Conservation (phyloP, 2,113 vertebrate genomes). For the Apeltes quadracus region DNA sequence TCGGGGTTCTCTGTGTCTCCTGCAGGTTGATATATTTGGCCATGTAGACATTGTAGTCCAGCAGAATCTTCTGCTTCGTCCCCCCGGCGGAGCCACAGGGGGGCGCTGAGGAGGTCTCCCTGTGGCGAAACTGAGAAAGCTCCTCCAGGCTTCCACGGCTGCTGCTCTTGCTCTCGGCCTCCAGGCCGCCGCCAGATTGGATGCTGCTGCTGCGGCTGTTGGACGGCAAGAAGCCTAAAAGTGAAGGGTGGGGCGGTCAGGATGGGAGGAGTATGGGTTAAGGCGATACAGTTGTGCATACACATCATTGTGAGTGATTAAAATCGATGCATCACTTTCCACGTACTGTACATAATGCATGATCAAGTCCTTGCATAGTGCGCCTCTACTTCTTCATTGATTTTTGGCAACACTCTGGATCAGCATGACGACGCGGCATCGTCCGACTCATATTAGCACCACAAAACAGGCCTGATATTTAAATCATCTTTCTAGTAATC, state of each 20-base stretch:
- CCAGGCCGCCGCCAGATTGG: slow-evolving; percentile 80
- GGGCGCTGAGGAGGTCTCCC: slow-evolving; percentile 73
- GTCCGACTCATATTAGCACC: slow-evolving; percentile 17
- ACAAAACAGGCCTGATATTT: slow-evolving; percentile 27
- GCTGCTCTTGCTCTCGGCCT: slow-evolving; percentile 89
- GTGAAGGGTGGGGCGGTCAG: slow-evolving; percentile 6
- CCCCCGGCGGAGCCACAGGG: slow-evolving; percentile 60
- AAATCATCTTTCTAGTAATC: slow-evolving; percentile 44
- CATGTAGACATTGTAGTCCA: slow-evolving; percentile 96
- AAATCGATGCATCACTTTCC: slow-evolving; percentile 31
- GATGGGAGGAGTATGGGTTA: neutral
- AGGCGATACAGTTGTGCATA: slow-evolving; percentile 21
- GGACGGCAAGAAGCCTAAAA: slow-evolving; percentile 83
- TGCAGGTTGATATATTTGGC: slow-evolving; percentile 88
- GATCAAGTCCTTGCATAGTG: neutral
- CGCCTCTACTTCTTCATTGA: slow-evolving; percentile 34
- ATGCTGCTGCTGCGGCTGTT: slow-evolving; percentile 80
- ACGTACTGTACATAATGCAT: slow-evolving; percentile 39
- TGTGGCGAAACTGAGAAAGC: slow-evolving; percentile 83
- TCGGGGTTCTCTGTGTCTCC: slow-evolving; percentile 78
- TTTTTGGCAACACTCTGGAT: slow-evolving; percentile 31
- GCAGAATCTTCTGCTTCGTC: slow-evolving; percentile 86
- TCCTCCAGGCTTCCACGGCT: slow-evolving; percentile 92
- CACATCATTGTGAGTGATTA: slow-evolving; percentile 18
- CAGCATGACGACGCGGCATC: slow-evolving; percentile 21